A percentile compares a stretch with the other conserved stretches of the same genome.
phyloP scores from a whole-genome alignment of 1,140 invertebrate species.

The Holotrichia oblita region DNA sequence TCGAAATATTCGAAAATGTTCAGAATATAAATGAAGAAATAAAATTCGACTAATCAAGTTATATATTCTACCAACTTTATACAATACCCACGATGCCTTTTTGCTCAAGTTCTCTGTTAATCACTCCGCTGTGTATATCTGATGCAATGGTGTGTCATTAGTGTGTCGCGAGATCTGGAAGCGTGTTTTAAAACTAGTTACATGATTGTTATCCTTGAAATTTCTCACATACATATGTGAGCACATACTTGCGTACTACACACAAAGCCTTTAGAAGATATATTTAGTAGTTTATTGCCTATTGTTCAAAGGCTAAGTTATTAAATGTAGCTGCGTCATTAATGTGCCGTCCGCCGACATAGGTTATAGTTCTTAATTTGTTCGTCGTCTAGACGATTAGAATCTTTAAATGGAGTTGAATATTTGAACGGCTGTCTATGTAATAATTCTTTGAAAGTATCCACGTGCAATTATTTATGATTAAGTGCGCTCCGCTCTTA shows the following conservation, averaged over 20 bases:
- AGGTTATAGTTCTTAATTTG: neutral
- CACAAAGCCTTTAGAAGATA: neutral
- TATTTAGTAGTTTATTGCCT: slow-evolving; percentile 2
- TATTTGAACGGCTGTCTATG: neutral
- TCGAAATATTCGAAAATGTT: no score
- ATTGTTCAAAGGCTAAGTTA: neutral
- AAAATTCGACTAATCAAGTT: no score
- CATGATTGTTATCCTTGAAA: slow-evolving; percentile 11
- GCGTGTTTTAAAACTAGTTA: neutral
- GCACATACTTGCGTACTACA: neutral
- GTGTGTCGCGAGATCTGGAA: no score
- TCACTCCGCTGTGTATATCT: no score
- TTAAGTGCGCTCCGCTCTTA: no score
- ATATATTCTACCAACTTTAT: no score
- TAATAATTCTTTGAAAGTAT: no score
- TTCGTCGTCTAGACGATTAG: neutral
- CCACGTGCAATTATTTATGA: no score
- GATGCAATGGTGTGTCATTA: no score
- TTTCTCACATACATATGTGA: neutral
- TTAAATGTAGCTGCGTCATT: neutral
- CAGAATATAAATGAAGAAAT: no score
- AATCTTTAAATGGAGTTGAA: neutral
- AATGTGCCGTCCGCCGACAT: neutral
- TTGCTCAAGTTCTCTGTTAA: no score
- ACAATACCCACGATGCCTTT: no score